phyloP scores from a whole-genome alignment of 2,797 vertebrate genomes.

The Botia almorhae region DNA sequence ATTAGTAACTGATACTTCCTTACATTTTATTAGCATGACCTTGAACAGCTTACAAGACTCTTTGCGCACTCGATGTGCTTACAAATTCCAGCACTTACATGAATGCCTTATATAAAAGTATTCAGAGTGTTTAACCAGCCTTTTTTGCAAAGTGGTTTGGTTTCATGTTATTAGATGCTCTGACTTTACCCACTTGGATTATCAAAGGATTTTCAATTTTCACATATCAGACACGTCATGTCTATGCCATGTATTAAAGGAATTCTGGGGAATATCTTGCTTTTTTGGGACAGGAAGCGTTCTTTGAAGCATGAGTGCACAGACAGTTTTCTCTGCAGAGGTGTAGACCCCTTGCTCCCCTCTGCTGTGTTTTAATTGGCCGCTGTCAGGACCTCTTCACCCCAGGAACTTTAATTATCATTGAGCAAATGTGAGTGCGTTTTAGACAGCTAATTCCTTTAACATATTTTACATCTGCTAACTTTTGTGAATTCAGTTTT shows the following conservation, averaged over 20 bases:
- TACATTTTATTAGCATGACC: not conserved
- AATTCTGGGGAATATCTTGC: not conserved
- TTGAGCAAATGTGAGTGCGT: slow-evolving; percentile 23
- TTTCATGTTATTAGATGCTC: slow-evolving; percentile 3
- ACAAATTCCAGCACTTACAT: not conserved
- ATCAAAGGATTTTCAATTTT: no score
- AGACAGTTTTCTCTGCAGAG: slow-evolving; percentile 1
- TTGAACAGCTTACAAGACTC: not conserved
- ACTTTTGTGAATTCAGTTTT: not conserved
- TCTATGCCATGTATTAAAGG: not conserved
- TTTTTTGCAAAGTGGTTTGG: not conserved
- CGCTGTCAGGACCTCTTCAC: slow-evolving; percentile 15
- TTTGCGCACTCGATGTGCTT: not conserved
- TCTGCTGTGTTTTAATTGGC: slow-evolving; percentile 47
- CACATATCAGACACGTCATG: not conserved
- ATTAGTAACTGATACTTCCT: not conserved
- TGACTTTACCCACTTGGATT: not conserved
- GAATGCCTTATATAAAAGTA: not conserved
- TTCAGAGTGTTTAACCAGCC: not conserved
- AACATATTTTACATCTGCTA: slow-evolving; percentile 33
- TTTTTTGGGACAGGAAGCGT: not conserved
- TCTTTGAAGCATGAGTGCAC: not conserved
- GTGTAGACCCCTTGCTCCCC: slow-evolving; percentile 17
- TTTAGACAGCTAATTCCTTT: slow-evolving; percentile 10
- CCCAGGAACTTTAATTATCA: slow-evolving; percentile 44